Evolutionary conservation across 2,113 vertebrate genomes (phyloP), one percentile per base, ranked within the genome.

Genomic region (Stigmatopora nigra): DNA sequence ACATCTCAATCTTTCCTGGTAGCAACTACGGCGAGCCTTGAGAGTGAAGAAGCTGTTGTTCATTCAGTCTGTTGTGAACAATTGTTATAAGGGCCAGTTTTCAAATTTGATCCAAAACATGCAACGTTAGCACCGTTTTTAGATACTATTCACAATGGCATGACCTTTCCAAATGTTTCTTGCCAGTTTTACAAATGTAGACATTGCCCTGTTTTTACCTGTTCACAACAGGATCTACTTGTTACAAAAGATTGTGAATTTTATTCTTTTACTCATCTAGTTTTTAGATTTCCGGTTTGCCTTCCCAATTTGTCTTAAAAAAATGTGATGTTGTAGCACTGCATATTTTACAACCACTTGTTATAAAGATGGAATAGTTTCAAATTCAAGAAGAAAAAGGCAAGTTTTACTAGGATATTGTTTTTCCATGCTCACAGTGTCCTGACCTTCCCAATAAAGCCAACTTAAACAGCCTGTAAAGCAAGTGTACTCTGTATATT

Each of bases 1-100:
- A 80, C 79, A 88, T 88, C 9, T 16, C 17, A 14, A 77, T 88
- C 51, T 63, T n/a, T 0, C 69, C 51, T 8, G 75, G 78, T 31
- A 9, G 38, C 4, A 51, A 45, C 35, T 70, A 46, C 0, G 6
- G 67, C 8, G 66, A 9, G 25, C 1, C 10, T 59, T 0, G n/a
- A n/a, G n/a, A 31, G 31, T 72, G 64, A 67, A 63, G 45, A 17
- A 45, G n/a, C n/a, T n/a, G n/a, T n/a, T n/a, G n/a, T n/a, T n/a
- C n/a, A n/a, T n/a, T 22, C n/a, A 7, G 4, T 61, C 41, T 62
- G 44, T 47, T 22, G 2, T 12, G 20, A 13, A 7, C 19, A 11
- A n/a, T 52, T 53, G 11, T 48, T 48, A 48, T 53, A 3, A 10
- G 11, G 51, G 51, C 19, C 19, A 22, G 20, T 13, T 53, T 53